Conservation (phyloP, 2,888 invertebrate species). For the Teleogryllus oceanicus region DNA sequence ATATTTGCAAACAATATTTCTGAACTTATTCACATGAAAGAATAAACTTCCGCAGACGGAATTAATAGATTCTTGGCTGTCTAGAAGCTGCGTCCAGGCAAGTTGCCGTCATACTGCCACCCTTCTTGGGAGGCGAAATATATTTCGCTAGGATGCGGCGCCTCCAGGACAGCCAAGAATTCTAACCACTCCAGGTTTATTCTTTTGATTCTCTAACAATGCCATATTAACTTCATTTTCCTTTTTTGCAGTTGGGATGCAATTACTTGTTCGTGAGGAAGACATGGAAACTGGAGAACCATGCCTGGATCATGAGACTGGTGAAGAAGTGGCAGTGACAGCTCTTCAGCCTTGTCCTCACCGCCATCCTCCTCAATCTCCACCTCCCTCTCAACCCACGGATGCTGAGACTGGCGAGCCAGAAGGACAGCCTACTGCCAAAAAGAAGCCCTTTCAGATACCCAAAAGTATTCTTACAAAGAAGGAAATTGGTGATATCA, state of each 20-base stretch:
- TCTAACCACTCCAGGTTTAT: no score
- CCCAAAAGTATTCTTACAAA: conserved; percentile 30
- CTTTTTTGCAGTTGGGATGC: neutral
- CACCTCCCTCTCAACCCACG: conserved; percentile 38
- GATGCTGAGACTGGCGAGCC: conserved; percentile 57
- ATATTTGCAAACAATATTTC: no score
- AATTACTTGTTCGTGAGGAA: neutral
- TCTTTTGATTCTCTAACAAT: no score
- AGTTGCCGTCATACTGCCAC: no score
- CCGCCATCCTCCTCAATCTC: conserved; percentile 37
- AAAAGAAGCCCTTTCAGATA: conserved; percentile 36
- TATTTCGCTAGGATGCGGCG: no score
- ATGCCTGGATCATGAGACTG: conserved; percentile 38
- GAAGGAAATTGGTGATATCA: conserved; percentile 24
- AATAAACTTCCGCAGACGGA: no score
- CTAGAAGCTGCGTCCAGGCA: no score
- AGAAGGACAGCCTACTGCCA: conserved; percentile 38
- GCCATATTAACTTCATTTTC: no score
- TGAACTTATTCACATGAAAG: no score
- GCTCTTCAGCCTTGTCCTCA: neutral
- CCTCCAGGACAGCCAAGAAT: no score
- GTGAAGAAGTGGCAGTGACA: conserved; percentile 21
- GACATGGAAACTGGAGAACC: conserved; percentile 18
- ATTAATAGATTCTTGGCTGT: no score
- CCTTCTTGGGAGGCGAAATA: no score